Base-by-base conservation (phyloP, 37 sponge, comb jelly and placozoan genomes). In the Halisarca cf. caerulea region DNA sequence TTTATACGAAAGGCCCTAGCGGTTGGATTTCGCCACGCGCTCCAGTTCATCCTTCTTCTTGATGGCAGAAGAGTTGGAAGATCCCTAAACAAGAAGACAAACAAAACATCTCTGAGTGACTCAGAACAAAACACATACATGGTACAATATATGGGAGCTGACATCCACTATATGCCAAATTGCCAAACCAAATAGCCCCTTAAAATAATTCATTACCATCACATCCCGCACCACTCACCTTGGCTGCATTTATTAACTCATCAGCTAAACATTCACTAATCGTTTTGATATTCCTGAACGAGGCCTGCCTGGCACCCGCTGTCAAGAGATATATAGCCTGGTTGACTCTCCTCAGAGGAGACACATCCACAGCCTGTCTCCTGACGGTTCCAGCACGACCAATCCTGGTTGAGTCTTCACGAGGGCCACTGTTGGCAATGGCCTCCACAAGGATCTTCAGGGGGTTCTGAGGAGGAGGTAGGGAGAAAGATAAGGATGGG, bases 31-130 rank as follows among this genome's bases (percentile, higher is more conserved):
- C 47, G 99, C 99, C 53, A 99, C 99, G 53, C 99, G 90, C 80
- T 99, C 99, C 42, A 99, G 62, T 57, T 99, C 99, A 66, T 99
- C 99, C 86, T 99, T 99, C 94, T 96, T 96, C 94, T 99, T 99
- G 85, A 99, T 99, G 58, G 99, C 99, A 80, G 93, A 96, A 0
- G 94, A 93, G 73, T 99, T 99, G 68, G 99, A 99, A 1, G 99
- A 99, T 1, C 99, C 99, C 97, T 96, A 38, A 0, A 79, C 14
- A 73, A 27, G 4, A 73, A 38, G 28, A 28, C 58, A 79, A n/a
- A n/a, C n/a, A n/a, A n/a, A n/a, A n/a, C n/a, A n/a, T n/a, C 15
- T 15, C 25, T 68, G 21, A 15, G 21, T 25, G 14, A 25, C 14
- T 17, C 32, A 9, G 69, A 70, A 0, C 0, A 69, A 36, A 66